Conservation (phyloP, 2,888 invertebrate genomes). For the Xanthia icteritia region DNA sequence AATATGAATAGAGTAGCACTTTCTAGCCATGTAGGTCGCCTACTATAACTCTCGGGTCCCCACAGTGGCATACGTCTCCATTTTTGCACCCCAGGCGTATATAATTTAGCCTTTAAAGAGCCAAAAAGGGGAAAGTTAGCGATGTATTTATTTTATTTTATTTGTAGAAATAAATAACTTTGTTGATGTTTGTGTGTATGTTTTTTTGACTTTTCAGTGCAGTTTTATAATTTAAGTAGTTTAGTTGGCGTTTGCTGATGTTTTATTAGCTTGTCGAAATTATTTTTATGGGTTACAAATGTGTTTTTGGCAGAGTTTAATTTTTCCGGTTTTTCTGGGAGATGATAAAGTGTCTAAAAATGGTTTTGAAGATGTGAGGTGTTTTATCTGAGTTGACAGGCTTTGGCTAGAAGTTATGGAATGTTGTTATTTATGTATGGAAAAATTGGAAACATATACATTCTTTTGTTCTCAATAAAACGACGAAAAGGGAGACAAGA, state of each 20-base stretch:
- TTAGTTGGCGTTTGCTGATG: background rate
- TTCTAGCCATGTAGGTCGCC: conserved; percentile 77
- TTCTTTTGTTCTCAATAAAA: background rate
- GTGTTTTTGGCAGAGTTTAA: background rate
- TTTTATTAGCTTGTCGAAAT: background rate
- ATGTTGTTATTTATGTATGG: too few relatives aligned
- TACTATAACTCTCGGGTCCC: conserved; percentile 85
- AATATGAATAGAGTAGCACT: conserved; percentile 82
- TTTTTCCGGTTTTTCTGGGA: background rate
- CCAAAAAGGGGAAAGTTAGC: conserved; percentile 85
- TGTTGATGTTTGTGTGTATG: conserved; percentile 69
- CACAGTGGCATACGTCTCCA: conserved; percentile 87
- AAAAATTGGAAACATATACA: background rate
- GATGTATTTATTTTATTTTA: conserved; percentile 86
- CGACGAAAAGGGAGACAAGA: background rate
- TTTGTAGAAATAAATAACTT: conserved; percentile 80
- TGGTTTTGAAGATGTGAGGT: conserved; percentile 25
- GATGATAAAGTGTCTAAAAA: background rate
- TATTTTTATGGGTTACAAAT: background rate
- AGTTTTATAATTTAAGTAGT: conserved; percentile 36
- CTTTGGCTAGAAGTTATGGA: background rate
- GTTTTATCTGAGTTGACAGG: background rate
- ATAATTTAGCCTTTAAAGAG: conserved; percentile 88
- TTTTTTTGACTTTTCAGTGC: conserved; percentile 59
- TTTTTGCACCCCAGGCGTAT: conserved; percentile 85